Conservation (phyloP, 2,888 invertebrate genomes). For the Periphyllus acericola region DNA sequence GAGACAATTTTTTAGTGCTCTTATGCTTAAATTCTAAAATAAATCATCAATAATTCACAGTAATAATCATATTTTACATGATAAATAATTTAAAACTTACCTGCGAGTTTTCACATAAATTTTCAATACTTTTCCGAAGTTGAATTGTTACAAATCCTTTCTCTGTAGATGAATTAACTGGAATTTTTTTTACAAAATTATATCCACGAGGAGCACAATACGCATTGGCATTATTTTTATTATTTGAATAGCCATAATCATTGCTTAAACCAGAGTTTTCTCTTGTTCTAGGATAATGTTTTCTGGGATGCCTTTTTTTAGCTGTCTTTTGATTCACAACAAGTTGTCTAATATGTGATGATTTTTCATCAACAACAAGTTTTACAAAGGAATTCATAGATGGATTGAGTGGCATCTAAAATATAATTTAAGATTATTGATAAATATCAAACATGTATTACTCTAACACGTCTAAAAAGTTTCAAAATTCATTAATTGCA, state of each 20-base stretch:
- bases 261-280: neutral
- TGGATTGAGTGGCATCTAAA: constrained; percentile 26
- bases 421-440: constrained; percentile 2
- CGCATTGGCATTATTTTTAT: neutral
- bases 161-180: neutral
- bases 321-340: constrained; percentile 24
- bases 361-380: constrained; percentile 24
- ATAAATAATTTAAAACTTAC: constrained; percentile 14
- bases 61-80: neutral
- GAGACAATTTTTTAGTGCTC: neutral
- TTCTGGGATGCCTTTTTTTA: neutral
- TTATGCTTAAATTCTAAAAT: neutral
- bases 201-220: constrained; percentile 26
- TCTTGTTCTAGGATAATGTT: neutral
- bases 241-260: neutral
- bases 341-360: constrained; percentile 34
- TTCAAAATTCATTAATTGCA: too few species aligned
- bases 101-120: neutral
- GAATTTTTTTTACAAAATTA: neutral
- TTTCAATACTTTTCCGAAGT: neutral
- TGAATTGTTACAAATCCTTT: neutral
- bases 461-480: too few species aligned
- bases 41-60: neutral
- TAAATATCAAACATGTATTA: neutral
- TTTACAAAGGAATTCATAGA: neutral